These are phyloP conservation scores for Chamaetylas fuelleborni DNA, from an alignment of 2,113 vertebrate genomes.

Conservation along the genomic window DNA sequence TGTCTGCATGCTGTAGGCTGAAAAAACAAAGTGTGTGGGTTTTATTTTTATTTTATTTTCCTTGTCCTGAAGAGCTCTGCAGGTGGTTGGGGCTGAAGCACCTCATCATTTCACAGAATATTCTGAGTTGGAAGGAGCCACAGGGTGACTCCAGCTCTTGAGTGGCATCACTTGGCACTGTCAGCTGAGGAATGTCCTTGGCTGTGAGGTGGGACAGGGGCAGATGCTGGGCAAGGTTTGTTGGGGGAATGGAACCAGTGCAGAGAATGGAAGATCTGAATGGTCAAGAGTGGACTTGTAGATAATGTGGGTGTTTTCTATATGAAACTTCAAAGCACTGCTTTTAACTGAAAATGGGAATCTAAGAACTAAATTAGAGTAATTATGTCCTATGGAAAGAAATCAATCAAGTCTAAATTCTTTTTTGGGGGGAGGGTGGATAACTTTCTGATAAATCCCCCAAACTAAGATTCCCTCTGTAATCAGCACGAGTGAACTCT, in stretches of 20 bases:
- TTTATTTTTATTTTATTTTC: neutral
- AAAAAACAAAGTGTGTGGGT: rapidly evolving
- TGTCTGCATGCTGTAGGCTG: neutral
- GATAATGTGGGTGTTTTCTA: rapidly evolving
- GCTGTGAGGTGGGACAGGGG: neutral
- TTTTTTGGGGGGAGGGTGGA: too few species aligned
- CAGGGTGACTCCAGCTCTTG: neutral
- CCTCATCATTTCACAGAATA: neutral
- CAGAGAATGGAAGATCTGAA: neutral
- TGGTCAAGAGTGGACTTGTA: rapidly evolving
- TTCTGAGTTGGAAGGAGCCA: neutral
- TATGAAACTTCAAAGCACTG: neutral
- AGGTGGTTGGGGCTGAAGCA: neutral
- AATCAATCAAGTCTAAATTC: neutral
- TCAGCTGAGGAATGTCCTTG: neutral
- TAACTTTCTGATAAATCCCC: neutral
- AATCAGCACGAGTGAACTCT: neutral
- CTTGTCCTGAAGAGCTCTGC: neutral
- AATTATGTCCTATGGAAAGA: neutral
- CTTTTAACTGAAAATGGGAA: neutral
- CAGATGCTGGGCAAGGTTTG: neutral
- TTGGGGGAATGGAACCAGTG: rapidly evolving
- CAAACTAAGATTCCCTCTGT: neutral
- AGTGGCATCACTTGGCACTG: neutral
- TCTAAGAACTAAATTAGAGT: neutral